Base-by-base conservation (phyloP, 2,113 vertebrate species). In the Passer domesticus region DNA sequence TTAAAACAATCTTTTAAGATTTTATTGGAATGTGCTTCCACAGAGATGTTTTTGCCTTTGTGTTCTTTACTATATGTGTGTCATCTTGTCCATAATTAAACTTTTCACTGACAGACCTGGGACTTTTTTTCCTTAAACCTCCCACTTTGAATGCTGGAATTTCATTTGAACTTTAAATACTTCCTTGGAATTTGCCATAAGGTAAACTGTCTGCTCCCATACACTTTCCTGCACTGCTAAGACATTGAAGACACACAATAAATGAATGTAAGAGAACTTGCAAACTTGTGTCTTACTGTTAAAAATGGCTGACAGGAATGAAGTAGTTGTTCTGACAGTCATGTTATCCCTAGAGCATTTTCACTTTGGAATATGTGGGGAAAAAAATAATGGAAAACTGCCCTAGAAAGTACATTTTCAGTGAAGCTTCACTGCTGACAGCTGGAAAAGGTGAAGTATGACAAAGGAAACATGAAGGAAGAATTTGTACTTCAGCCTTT, bases 1-100 rank as follows among this genome's bases (percentile, higher is more conserved):
- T 97, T 97, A 96, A 98, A 98, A 95, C 97, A 97, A 97, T 96
- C 96, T 98, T 97, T 97, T 96, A 97, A 97, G 97, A 97, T 97
- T 97, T 97, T 97, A 93, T 93, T 97, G 97, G 98, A 98, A 98
- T 98, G 97, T 97, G 84, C 93, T 97, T 97, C 85, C 89, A 90
- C 94, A 95, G 94, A 93, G 83, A 84, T 93, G 79, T 79, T 27
- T 43, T 90, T 87, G 90, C 95, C 70, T 96, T 95, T 94, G 88
- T 53, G 56, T 80, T 86, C 84, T 94, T 81, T 93, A 74, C 74
- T 96, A 23, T 87, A 70, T 89, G 52, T 96, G 75, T 97, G 94
- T 97, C 94, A 83, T 97, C 92, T 96, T 92, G 85, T 82, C 95
- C 91, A 73, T 89, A 94, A 95, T 95, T 92, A 94, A 96, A 88